Conservation (phyloP, 2,888 invertebrate species). For the Oxyscelio sp. region DNA sequence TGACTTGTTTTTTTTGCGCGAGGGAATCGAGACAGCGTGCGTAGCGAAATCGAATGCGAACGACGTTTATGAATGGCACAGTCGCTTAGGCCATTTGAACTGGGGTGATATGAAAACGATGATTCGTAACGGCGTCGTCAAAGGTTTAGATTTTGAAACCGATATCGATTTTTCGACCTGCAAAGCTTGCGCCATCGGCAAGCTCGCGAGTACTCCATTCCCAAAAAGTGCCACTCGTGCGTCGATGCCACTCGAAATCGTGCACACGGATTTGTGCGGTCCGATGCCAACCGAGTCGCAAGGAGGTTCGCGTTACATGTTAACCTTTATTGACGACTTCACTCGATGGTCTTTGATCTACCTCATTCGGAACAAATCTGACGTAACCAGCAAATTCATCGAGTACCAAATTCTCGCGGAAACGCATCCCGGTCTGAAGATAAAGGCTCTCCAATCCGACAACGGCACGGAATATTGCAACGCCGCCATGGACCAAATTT, state of each 20-base stretch:
- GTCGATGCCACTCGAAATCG: not conserved
- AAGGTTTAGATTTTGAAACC: not conserved
- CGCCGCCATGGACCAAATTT: not conserved
- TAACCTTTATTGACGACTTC: too few relatives aligned
- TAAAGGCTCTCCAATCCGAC: not conserved
- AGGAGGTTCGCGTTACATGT: too few relatives aligned
- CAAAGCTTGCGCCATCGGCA: not conserved
- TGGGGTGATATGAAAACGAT: constrained; percentile 1
- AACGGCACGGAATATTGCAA: not conserved
- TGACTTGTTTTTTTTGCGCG: not conserved
- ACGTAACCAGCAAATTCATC: too few relatives aligned
- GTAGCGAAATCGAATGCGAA: not conserved
- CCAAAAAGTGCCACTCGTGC: not conserved
- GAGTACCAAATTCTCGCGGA: not conserved
- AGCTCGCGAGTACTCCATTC: constrained; percentile 62
- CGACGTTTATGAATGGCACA: not conserved
- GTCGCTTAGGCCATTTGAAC: constrained; percentile 2
- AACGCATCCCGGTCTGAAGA: not conserved
- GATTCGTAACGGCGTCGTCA: not conserved
- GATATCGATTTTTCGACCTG: not conserved
- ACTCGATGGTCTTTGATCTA: too few relatives aligned
- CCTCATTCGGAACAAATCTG: too few relatives aligned
- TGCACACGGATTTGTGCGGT: constrained; percentile 26
- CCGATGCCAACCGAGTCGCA: constrained; percentile 10
- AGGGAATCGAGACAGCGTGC: not conserved